Evolutionary conservation across 2,113 vertebrate species (phyloP).

Genomic region (Okapia johnstoni): DNA sequence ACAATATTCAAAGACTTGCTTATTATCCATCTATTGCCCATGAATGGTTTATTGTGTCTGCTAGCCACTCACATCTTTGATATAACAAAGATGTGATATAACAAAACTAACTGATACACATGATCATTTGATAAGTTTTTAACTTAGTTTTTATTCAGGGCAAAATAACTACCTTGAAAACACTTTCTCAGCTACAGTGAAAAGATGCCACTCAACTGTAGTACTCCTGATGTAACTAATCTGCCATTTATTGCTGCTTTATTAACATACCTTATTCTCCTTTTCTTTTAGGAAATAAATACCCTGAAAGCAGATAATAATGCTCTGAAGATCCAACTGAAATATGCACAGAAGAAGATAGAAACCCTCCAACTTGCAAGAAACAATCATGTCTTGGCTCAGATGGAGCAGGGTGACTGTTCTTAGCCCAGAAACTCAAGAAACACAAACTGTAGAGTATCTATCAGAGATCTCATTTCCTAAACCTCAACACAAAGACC

Average conservation of each 20-base stretch:
- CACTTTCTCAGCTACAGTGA: conserved; percentile 4
- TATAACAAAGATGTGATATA: conserved; percentile 7
- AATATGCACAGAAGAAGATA: conserved; percentile 89
- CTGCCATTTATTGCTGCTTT: conserved; percentile 6
- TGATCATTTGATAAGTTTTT: not conserved
- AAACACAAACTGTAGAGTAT: conserved; percentile 14
- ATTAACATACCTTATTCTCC: conserved; percentile 40
- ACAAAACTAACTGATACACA: conserved; percentile 37
- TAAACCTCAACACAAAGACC: conserved; percentile 47
- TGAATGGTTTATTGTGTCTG: conserved; percentile 16
- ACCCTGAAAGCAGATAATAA: conserved; percentile 89
- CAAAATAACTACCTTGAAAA: conserved; percentile 47
- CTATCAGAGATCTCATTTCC: not conserved
- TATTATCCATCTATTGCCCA: not conserved
- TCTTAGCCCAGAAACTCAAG: conserved; percentile 70
- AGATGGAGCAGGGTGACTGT: conserved; percentile 72
- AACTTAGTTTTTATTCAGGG: conserved; percentile 49
- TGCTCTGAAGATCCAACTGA: conserved; percentile 89
- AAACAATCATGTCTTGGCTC: conserved; percentile 75
- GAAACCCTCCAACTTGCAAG: conserved; percentile 86
- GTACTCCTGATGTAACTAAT: conserved; percentile 1
- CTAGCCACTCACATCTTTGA: not conserved
- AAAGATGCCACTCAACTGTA: conserved; percentile 22
- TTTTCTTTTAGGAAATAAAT: conserved; percentile 87
- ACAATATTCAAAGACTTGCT: not conserved